A percentile compares a stretch with the other conserved stretches of the same genome.
Evolutionary conservation across 2,888 invertebrate species (phyloP).

Genomic region (Leucoma salicis): DNA sequence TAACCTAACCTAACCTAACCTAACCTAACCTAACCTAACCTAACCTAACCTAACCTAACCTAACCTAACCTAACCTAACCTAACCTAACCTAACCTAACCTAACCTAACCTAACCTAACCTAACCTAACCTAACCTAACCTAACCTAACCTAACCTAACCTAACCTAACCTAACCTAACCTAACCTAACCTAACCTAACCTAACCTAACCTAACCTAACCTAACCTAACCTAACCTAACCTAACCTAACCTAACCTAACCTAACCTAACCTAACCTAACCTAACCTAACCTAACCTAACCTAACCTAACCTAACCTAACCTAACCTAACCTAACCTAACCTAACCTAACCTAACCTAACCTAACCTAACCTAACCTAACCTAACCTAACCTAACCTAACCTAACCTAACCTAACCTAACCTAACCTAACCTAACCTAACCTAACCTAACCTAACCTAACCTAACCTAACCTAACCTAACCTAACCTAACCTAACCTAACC

Average conservation of each 20-base stretch:
- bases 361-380: no score
- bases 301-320: constrained; percentile 26
- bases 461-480: no score
- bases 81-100: constrained; percentile 28
- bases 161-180: constrained; percentile 30
- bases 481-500: no score
- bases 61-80: constrained; percentile 29
- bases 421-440: constrained; percentile 23
- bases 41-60: constrained; percentile 11
- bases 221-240: constrained; percentile 28
- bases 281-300: constrained; percentile 27
- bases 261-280: constrained; percentile 26
- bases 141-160: constrained; percentile 29
- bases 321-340: constrained; percentile 27
- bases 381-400: no score
- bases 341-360: no score
- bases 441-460: constrained; percentile 22
- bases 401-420: no score
- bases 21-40: no score
- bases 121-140: constrained; percentile 30
- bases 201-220: constrained; percentile 29
- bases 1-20: no score
- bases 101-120: constrained; percentile 29
- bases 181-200: constrained; percentile 29
- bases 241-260: constrained; percentile 30